Evolutionary conservation across 2,113 vertebrate genomes (phyloP), one percentile per base, ranked within the genome.

Genomic region (Eubucco bourcierii): DNA sequence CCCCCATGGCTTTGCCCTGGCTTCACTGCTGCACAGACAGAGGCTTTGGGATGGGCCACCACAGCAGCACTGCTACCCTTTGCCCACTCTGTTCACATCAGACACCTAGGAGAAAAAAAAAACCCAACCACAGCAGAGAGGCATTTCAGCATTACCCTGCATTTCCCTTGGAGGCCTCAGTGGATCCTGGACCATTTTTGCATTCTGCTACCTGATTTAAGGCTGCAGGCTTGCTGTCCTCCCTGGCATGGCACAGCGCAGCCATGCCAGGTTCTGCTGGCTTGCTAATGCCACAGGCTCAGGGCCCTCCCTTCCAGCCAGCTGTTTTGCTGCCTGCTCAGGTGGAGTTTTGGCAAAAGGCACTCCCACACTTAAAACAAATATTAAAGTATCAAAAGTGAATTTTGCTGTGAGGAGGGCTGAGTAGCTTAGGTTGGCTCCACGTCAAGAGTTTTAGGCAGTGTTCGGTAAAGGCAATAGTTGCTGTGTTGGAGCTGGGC

Each of bases 361-460:
- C 0, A 0, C 46, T 94, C 29, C 33, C 24, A 56, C 23, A 7
- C 37, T 73, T 72, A 23, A 61, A 63, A 67, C 33, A 29, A 61
- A 18, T 15, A 41, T 41, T 41, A 37, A 3, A 9, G 5, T 5
- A 19, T 20, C 8, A 59, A 19, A 31, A 4, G n/a, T 2, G 10
- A 7, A 5, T 31, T 80, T 70, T 59, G 18, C 21, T 59, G 44
- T 0, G 1, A 50, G n/a, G 31, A 53, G 31, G 24, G 41, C 39
- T 47, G 46, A 29, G 60, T 33, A 66, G 52, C 52, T 86, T 21
- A 7, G 31, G 12, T 0, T 90, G 68, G 47, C 66, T 80, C 47
- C 0, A 0, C 27, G 19, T 37, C 0, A 0, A 0, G 1, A 2
- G 39, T n/a, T 83, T 74, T 31, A 67, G 47, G 55, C 14, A 4